phyloP scores from a whole-genome alignment of 1,140 invertebrate genomes.

The Lepeophtheirus salmonis region DNA sequence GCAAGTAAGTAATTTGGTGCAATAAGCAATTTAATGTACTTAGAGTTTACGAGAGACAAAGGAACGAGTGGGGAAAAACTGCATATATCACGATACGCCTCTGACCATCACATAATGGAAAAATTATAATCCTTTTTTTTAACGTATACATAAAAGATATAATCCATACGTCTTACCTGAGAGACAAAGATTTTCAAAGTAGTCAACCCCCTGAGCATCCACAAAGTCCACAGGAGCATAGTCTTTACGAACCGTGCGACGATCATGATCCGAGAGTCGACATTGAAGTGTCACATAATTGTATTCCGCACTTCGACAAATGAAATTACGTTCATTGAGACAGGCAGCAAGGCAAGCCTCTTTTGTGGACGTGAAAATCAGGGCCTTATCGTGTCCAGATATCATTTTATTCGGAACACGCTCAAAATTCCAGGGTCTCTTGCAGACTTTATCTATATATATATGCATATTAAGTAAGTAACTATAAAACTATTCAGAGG shows the following conservation, averaged over 20 bases:
- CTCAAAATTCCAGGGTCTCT: slow-evolving; percentile 78
- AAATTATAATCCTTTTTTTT: neutral
- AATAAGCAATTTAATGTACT: no score
- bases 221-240: slow-evolving; percentile 46
- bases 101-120: no score
- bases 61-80: no score
- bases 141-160: neutral
- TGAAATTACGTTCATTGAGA: slow-evolving; percentile 73
- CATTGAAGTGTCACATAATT: slow-evolving; percentile 80
- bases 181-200: slow-evolving; percentile 85
- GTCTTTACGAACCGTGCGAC: slow-evolving; percentile 58
- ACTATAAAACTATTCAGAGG: slow-evolving; percentile 13
- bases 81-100: no score
- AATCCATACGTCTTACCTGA: slow-evolving; percentile 37
- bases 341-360: slow-evolving; percentile 78
- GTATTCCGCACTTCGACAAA: slow-evolving; percentile 75
- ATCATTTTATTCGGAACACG: slow-evolving; percentile 77
- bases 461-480: slow-evolving; percentile 19
- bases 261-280: slow-evolving; percentile 65
- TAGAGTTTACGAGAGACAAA: no score
- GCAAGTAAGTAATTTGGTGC: no score
- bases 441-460: slow-evolving; percentile 59
- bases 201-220: slow-evolving; percentile 74
- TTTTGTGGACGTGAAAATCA: slow-evolving; percentile 80
- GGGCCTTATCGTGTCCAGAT: slow-evolving; percentile 63